Conservation (phyloP, 2,113 vertebrate species). For the Hyaena hyaena region DNA sequence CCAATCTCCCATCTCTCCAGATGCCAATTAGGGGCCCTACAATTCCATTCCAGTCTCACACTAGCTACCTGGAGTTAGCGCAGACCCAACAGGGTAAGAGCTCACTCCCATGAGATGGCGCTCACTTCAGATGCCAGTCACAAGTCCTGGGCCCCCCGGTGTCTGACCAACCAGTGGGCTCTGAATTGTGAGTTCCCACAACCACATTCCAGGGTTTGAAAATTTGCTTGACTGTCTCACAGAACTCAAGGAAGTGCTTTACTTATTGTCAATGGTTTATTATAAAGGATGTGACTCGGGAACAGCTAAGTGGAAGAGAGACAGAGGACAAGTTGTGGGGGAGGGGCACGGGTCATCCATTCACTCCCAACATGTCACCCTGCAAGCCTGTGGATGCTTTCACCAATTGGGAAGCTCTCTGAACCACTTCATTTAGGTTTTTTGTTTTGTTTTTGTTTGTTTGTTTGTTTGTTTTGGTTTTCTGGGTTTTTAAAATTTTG, state of each 20-base stretch:
- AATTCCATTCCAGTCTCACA: neutral
- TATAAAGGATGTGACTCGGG: neutral
- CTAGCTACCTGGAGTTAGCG: neutral
- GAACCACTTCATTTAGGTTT: neutral
- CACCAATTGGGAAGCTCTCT: neutral
- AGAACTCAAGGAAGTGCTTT: neutral
- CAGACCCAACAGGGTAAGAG: neutral
- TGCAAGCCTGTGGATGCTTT: accelerated
- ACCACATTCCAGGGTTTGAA: neutral
- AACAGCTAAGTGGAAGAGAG: neutral
- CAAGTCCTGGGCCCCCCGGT: neutral
- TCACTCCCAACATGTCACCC: no score
- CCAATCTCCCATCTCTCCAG: neutral
- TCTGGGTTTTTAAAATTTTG: no score
- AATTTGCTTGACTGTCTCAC: neutral
- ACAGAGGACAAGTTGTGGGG: neutral
- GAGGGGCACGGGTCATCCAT: accelerated
- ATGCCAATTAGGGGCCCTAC: neutral
- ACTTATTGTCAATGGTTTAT: neutral
- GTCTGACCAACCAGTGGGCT: neutral
- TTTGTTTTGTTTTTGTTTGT: neutral
- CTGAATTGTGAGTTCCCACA: neutral
- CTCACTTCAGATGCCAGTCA: neutral
- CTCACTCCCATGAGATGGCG: neutral
- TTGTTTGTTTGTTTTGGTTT: no score